Percentiles rank a stretch among this genome's conserved stretches.
phyloP scores from a whole-genome alignment of 2,113 vertebrate species.

The Numenius arquata region DNA sequence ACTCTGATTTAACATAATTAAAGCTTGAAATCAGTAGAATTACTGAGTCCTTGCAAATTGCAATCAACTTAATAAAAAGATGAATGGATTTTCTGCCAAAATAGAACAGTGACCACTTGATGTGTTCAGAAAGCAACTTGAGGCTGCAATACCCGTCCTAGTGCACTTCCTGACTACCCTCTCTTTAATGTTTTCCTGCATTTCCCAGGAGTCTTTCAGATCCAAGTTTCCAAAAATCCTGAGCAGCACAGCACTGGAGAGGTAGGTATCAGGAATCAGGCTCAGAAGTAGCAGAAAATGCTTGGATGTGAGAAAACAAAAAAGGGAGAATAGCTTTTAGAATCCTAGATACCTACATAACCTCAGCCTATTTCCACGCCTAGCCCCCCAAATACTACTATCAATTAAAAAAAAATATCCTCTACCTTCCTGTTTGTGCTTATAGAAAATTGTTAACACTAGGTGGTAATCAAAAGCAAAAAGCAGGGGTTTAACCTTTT shows the following conservation, averaged over 20 bases:
- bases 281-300: neutral
- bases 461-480: neutral
- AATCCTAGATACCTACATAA: neutral
- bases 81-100: neutral
- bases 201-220: neutral
- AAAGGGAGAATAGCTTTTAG: neutral
- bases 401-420: neutral
- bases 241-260: neutral
- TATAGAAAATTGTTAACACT: neutral
- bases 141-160: neutral
- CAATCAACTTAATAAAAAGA: neutral
- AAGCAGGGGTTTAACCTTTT: neutral
- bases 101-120: neutral
- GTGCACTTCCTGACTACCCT: neutral
- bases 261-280: neutral
- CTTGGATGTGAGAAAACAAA: neutral
- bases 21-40: neutral
- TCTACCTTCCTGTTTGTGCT: neutral
- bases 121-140: neutral
- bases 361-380: neutral
- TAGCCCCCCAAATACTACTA: neutral
- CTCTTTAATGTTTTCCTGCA: neutral
- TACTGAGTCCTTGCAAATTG: neutral
- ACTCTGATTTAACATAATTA: neutral
- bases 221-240: neutral